Evolutionary conservation across 2,888 invertebrate species (phyloP), one percentile per base, ranked within the genome.

Genomic region (Chydorus sphaericus): DNA sequence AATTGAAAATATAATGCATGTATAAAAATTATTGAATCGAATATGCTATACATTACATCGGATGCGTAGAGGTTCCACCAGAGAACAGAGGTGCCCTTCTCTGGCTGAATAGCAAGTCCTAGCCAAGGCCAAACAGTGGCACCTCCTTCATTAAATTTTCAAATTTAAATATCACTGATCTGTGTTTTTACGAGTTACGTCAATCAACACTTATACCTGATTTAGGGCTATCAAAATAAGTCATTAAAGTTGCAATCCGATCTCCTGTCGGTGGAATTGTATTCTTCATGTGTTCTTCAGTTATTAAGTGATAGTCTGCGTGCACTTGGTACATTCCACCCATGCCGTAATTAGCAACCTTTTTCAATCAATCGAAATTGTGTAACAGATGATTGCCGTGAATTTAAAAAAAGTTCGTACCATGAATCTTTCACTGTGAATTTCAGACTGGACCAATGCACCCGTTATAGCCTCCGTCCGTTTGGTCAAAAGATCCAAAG

Each of bases 301-400:
- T 23, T 10, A 14, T 14, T 16, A 26, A 20, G 48, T 14, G 14
- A 23, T 48, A 60, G 44, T 61, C 61, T 18, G 57, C 44, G 59
- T 70, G 70, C 26, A 69, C 69, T 56, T 68, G 67, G 62, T 69
- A 70, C 57, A 69, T 69, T 18, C 70, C 70, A 51, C 69, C 70
- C 31, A 70, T 61, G 6, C 70, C 70, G 64, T 70, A 70, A 58
- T 70, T 70, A 11, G 67, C 68, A 54, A 70, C 64, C 66, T 69
- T 16, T 23, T 54, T 20, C 26, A 23, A 33, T 14, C 33, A 33
- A 33, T 33, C 14, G 14, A 8, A 14, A 10, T 33, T 33, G 33
- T 33, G 8, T n/a, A n/a, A n/a, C n/a, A n/a, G n/a, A n/a, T n/a
- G n/a, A n/a, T 33, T 33, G 33, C 14, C 33, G 14, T 14, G 33